Evolutionary conservation across 2,797 vertebrate genomes (phyloP), one percentile per base, ranked within the genome.

Genomic region (Helarctos malayanus): DNA sequence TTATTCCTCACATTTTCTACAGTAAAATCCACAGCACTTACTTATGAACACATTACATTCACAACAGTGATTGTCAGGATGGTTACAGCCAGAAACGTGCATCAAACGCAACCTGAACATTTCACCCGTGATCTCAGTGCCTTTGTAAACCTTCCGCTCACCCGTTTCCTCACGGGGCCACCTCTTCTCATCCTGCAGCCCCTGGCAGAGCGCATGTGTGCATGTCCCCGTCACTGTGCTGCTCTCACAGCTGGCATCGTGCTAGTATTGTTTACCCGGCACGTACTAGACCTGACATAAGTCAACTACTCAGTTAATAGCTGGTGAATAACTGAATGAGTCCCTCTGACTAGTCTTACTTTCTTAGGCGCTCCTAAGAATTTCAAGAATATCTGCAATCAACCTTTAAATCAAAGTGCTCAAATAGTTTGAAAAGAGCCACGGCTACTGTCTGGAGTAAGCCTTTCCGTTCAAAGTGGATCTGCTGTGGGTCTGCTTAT

Each of bases 61-160:
- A 3, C 68, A 35, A 35, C 41, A 14, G 0, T 27, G 14, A 68
- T 5, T n/a, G n/a, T 32, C 16, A n/a, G 85, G 56, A 59, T 0
- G 38, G 52, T 49, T 15, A 69, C 0, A 5, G 81, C 57, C 41
- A 38, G 78, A 73, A 47, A 63, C 1, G 15, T 1, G 16, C 47
- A 21, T 4, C 59, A 32, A 4, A 1, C 0, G 32, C 29, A 18
- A 3, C 65, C 35, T 2, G 65, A 23, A 75, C 41, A 52, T 23
- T n/a, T 4, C 5, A 12, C 13, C 21, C 10, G 2, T 0, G 16
- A 27, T 1, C 52, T 52, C n/a, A 16, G 56, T 1, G 2, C n/a
- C 47, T 56, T 3, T 15, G 2, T 0, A 15, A 27, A 23, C 59
- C 45, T 2, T 16, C 92, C 7, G 15, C 47, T 38, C 27, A 3